These are phyloP conservation scores for Bradypodion pumilum DNA, from an alignment of 2,797 vertebrate species.

Conservation along the genomic window DNA sequence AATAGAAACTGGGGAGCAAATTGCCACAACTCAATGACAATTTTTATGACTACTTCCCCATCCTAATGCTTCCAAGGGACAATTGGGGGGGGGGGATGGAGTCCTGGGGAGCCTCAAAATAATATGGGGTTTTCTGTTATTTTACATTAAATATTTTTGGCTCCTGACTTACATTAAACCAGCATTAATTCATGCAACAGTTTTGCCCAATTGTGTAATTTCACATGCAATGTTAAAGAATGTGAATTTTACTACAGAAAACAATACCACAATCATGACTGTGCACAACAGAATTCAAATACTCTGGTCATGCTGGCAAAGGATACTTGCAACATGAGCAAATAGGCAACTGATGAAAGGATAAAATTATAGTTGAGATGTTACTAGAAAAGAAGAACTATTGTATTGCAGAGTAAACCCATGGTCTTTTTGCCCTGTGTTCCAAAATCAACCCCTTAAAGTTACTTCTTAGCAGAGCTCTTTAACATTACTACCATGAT, in stretches of 20 bases:
- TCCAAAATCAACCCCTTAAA: neutral
- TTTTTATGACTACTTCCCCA: too few relatives aligned
- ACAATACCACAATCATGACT: too few relatives aligned
- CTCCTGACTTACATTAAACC: neutral
- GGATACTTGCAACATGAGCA: too few relatives aligned
- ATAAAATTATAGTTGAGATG: too few relatives aligned
- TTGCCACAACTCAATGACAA: neutral
- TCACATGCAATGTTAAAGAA: neutral
- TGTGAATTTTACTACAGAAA: neutral
- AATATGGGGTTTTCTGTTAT: too few relatives aligned
- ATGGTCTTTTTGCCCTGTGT: neutral
- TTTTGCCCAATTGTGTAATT: neutral
- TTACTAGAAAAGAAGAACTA: neutral
- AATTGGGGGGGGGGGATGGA: too few relatives aligned
- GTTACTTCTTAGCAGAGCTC: neutral
- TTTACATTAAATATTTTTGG: too few relatives aligned
- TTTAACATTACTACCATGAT: neutral
- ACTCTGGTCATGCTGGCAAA: too few relatives aligned
- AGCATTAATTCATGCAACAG: too few relatives aligned
- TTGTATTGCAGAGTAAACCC: neutral
- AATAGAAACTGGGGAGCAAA: neutral
- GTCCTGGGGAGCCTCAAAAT: too few relatives aligned
- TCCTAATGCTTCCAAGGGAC: too few relatives aligned
- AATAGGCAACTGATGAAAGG: too few relatives aligned
- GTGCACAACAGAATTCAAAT: neutral